Evolutionary conservation across 2,113 vertebrate species (phyloP).

Genomic region (Pleuronectes platessa): DNA sequence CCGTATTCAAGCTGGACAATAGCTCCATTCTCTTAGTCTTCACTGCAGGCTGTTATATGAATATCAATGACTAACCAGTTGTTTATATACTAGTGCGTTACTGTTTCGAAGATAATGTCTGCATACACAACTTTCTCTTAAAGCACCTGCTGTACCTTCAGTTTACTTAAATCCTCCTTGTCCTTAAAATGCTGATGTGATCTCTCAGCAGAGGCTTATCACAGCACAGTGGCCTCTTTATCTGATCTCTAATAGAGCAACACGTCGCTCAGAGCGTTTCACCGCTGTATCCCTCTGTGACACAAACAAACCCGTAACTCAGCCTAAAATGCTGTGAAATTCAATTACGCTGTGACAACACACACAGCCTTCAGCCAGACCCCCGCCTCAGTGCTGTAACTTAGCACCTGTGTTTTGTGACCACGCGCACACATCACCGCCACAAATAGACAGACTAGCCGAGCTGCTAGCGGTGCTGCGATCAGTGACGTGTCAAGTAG

Average conservation of each 20-base stretch:
- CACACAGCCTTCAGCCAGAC: constrained; percentile 2
- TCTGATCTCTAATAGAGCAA: constrained; percentile 40
- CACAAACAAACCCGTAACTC: neutral
- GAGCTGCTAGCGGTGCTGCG: constrained; percentile 38
- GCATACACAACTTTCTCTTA: neutral
- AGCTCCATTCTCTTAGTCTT: too few relatives aligned
- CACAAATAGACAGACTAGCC: constrained; percentile 36
- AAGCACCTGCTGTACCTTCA: neutral
- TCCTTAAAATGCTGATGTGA: constrained; percentile 33
- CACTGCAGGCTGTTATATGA: too few relatives aligned
- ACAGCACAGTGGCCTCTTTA: constrained; percentile 3
- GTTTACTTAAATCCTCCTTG: constrained; percentile 17
- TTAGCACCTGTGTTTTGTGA: constrained; percentile 29
- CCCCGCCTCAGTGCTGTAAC: neutral
- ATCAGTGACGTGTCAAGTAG: constrained; percentile 51
- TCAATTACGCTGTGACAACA: constrained; percentile 14
- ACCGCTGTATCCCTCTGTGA: neutral
- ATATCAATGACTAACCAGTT: neutral
- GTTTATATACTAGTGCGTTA: neutral
- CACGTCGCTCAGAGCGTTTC: constrained; percentile 31
- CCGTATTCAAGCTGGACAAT: too few relatives aligned
- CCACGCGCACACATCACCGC: constrained; percentile 16
- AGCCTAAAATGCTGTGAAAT: constrained; percentile 21
- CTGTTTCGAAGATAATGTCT: constrained; percentile 7
- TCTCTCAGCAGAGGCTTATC: constrained; percentile 28